phyloP scores from a whole-genome alignment of 2,888 invertebrate species.

The Zaprionus bogoriensis region DNA sequence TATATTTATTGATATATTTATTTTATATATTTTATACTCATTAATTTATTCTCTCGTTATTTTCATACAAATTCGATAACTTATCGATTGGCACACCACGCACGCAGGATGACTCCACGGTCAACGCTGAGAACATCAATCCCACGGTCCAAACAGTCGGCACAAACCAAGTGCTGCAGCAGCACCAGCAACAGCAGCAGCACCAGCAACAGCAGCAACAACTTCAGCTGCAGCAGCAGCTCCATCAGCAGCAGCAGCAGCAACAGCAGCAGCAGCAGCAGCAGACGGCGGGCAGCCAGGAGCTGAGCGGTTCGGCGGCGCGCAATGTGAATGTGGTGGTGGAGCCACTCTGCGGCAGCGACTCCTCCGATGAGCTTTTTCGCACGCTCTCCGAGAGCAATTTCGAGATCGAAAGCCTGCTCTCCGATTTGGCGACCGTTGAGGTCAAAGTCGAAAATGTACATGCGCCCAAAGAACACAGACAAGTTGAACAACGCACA shows the following conservation, averaged over 20 bases:
- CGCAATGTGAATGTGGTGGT: constrained; percentile 79
- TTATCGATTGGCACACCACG: neutral
- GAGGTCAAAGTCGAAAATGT: constrained; percentile 87
- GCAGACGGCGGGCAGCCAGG: constrained; percentile 33
- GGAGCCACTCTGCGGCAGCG: constrained; percentile 84
- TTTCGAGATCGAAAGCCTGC: constrained; percentile 93
- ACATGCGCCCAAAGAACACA: constrained; percentile 52
- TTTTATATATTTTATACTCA: no score
- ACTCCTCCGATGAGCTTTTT: constrained; percentile 89
- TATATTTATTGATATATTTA: no score
- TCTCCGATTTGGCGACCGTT: constrained; percentile 89
- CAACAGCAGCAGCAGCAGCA: constrained; percentile 31
- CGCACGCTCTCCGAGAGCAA: constrained; percentile 92
- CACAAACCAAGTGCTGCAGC: constrained; percentile 31
- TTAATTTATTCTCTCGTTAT: neutral
- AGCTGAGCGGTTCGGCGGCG: constrained; percentile 60
- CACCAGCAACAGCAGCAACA: constrained; percentile 16
- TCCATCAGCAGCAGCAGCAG: constrained; percentile 2
- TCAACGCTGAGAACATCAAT: constrained; percentile 65
- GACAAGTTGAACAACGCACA: constrained; percentile 18
- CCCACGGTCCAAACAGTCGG: constrained; percentile 55
- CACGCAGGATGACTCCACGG: constrained; percentile 64
- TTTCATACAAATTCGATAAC: no score
- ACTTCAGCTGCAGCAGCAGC: constrained; percentile 25
- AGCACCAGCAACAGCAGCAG: constrained; percentile 21